Evolutionary conservation across 2,888 invertebrate species (phyloP), one percentile per base, ranked within the genome.

Genomic region (Eupithecia abbreviata): DNA sequence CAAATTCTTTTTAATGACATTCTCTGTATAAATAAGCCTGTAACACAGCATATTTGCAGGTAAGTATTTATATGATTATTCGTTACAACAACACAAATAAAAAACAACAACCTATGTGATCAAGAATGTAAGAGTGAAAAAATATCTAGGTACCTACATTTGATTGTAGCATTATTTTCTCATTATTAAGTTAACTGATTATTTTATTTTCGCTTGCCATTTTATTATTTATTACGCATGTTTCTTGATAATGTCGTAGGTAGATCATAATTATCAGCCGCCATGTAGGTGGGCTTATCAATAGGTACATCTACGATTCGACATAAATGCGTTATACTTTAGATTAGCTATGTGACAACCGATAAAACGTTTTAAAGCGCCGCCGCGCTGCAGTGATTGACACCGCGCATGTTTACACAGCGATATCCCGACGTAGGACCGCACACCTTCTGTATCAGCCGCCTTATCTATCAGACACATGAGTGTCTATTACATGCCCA

Each of bases 231-330:
- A 55, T 58, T 58, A 58, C 58, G 43, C 43, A 15, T 67, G 67
- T 85, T 83, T 83, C 82, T 78, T 78, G 81, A 83, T 80, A 18
- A 80, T 84, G 76, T 70, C 43, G 73, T 88, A 86, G 67, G 15
- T 9, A 42, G 43, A 67, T 41, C 82, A 86, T 58, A 58, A 58
- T 86, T 84, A 87, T 85, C 87, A 85, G 82, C 58, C 88, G 90
- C 91, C 91, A 90, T 91, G 92, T 93, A 93, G 93, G 93, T 94
- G 93, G 93, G 90, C 93, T 93, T 94, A 94, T 94, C 94, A 87
- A 85, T 86, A 86, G 88, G 87, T 90, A 92, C 89, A 93, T 93
- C 93, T 90, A 84, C 91, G 91, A 93, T 93, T 92, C 93, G 93
- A 94, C 92, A 93, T 91, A 93, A 94, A 94, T 93, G 93, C 92